A percentile compares a stretch with the other conserved stretches of the same genome.
Conservation (phyloP, 2,888 invertebrate species). For the Pammene fasciana region DNA sequence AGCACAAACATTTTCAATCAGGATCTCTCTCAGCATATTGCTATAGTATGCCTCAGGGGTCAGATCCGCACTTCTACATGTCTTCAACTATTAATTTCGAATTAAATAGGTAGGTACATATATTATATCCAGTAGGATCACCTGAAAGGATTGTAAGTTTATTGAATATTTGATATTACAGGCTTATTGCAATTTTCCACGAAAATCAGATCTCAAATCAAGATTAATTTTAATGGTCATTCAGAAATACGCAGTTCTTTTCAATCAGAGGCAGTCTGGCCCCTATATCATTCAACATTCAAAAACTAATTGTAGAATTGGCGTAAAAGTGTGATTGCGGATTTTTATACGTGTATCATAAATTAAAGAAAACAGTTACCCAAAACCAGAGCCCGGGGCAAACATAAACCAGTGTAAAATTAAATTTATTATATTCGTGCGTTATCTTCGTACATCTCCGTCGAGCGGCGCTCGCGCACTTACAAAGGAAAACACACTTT, state of each 20-base stretch:
- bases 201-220: background rate
- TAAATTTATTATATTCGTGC: conserved; percentile 38
- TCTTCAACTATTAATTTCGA: too few species aligned
- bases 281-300: background rate
- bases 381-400: conserved; percentile 18
- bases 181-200: background rate
- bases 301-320: conserved; percentile 14
- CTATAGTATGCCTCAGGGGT: background rate
- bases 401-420: conserved; percentile 39
- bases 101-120: too few species aligned
- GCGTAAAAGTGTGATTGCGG: conserved; percentile 4
- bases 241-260: background rate
- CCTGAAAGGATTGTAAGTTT: too few species aligned
- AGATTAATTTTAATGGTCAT: background rate
- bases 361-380: conserved; percentile 29
- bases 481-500: conserved; percentile 61
- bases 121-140: too few species aligned
- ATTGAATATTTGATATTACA: too few species aligned
- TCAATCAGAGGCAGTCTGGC: background rate
- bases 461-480: conserved; percentile 30
- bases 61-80: background rate
- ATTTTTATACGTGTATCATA: conserved; percentile 6
- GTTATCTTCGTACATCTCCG: conserved; percentile 40
- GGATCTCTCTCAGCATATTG: too few species aligned
- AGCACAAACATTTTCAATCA: background rate